Conservation (phyloP, 1,140 invertebrate species). For the Vollenhovia emeryi region DNA sequence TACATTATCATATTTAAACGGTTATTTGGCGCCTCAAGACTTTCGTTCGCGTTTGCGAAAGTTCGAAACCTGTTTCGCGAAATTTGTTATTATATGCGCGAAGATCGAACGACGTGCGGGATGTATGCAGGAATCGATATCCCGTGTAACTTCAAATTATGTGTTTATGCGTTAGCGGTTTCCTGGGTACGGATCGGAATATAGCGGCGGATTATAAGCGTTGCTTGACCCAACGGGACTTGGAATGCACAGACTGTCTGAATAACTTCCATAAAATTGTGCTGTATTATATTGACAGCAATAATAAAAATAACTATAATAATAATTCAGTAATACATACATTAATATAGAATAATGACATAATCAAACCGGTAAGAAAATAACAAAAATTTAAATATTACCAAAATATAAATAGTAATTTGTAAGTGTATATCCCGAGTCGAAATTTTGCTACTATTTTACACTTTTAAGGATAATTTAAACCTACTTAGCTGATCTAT, state of each 20-base stretch:
- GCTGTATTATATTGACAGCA: background rate
- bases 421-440: background rate
- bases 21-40: background rate
- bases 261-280: background rate
- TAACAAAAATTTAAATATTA: background rate
- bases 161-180: slow-evolving; percentile 13
- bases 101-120: background rate
- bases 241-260: background rate
- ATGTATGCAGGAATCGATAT: slow-evolving; percentile 10
- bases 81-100: slow-evolving; percentile 20
- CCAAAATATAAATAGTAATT: background rate
- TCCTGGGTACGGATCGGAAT: background rate
- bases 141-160: slow-evolving; percentile 21
- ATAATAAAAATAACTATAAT: slow-evolving; percentile 1
- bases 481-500: no score
- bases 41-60: background rate
- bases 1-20: slow-evolving; percentile 44
- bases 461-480: no score
- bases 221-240: slow-evolving; percentile 3
- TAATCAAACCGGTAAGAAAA: background rate
- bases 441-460: background rate
- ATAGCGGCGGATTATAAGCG: background rate
- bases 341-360: background rate
- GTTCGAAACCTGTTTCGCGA: slow-evolving; percentile 35
- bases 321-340: background rate